Evolutionary conservation across 2,113 vertebrate genomes (phyloP), one percentile per base, ranked within the genome.

Genomic region (Heterotis niloticus): DNA sequence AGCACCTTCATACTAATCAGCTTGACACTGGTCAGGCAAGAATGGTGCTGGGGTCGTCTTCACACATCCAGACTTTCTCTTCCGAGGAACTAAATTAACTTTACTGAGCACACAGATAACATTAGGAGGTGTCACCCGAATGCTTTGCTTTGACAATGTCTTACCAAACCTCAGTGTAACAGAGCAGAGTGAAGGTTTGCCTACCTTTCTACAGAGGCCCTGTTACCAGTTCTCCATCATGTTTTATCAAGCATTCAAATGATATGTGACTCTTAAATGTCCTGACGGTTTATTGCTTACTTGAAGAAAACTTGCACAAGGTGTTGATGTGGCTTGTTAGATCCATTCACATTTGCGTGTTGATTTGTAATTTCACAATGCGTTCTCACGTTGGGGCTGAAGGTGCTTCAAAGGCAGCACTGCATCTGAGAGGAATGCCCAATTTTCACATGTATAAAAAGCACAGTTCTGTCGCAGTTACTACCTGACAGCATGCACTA

Each of bases 341-440:
- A 78, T 78, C 78, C 77, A 86, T 85, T 90, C 85, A 83, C 81
- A 56, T 75, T 79, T 78, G 82, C 75, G 88, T 65, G 62, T 80
- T 85, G 85, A 88, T 90, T 91, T 87, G 89, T 86, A 86, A 89
- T 83, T 87, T 54, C 64, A 62, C 85, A 81, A 86, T 83, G 77
- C 76, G 24, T 14, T 26, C 59, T 67, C 77, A 90, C 84, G 89
- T 83, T 83, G 85, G 64, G 77, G 81, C 82, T 87, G 88, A 85
- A 86, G 81, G 62, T 64, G 60, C 83, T 86, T 82, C 76, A 84
- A 85, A 81, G 83, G 84, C 80, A 51, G 24, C 83, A 44, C 77
- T 74, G 82, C 23, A n/a, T 79, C 56, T 82, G 69, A 83, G 81
- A 78, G 72, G 81, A 66, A 76, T 78, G 52, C 75, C 81, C 80